Evolutionary conservation across 2,113 vertebrate species (phyloP).

Genomic region (Hipposideros armiger): DNA sequence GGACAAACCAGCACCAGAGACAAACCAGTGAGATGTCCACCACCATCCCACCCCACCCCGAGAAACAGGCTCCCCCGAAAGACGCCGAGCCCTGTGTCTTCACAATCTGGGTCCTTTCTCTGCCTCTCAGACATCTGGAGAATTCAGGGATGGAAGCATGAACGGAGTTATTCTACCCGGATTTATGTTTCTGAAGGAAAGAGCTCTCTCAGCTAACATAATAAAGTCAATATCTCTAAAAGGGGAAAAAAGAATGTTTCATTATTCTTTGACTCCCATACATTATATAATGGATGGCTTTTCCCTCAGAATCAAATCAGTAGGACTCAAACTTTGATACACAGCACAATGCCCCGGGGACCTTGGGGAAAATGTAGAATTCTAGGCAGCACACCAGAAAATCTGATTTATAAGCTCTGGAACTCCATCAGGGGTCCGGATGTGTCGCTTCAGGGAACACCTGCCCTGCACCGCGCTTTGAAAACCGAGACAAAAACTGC

Average conservation of each 20-base stretch:
- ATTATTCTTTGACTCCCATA: background rate
- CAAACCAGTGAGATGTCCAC: background rate
- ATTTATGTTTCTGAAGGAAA: background rate
- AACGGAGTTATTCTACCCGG: background rate
- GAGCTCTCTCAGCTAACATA: background rate
- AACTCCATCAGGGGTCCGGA: background rate
- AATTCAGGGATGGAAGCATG: background rate
- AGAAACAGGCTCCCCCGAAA: background rate
- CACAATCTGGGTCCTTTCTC: background rate
- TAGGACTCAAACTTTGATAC: background rate
- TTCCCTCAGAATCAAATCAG: background rate
- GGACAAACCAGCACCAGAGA: background rate
- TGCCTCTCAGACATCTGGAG: background rate
- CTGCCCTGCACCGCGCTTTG: background rate
- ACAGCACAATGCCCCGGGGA: background rate
- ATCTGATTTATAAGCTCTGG: background rate
- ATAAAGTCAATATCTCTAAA: background rate
- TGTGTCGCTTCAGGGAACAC: background rate
- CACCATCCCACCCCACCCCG: no score
- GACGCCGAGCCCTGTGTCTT: fast-evolving
- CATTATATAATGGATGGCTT: background rate
- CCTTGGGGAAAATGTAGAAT: background rate
- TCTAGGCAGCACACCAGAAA: background rate
- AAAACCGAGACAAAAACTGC: background rate
- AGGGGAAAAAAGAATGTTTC: background rate